A percentile compares a stretch with the other conserved stretches of the same genome.
Evolutionary conservation across 2,113 vertebrate genomes (phyloP).

Genomic region (Podarcis raffonei): DNA sequence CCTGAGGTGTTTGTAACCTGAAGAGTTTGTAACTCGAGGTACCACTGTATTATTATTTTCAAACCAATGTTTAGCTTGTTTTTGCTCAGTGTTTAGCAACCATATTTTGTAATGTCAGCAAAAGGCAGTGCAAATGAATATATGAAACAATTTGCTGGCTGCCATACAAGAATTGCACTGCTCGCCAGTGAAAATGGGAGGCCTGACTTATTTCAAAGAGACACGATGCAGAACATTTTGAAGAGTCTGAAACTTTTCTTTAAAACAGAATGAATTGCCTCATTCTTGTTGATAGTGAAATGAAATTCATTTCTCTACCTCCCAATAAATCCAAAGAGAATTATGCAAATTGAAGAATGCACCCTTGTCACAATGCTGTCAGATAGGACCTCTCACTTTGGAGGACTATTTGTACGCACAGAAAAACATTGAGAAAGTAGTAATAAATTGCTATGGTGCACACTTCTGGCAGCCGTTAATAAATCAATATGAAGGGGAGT

Average conservation of each 20-base stretch:
- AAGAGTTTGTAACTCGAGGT: no score
- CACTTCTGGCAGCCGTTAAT: constrained; percentile 82
- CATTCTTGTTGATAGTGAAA: constrained; percentile 60
- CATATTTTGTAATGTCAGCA: constrained; percentile 6
- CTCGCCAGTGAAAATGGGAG: constrained; percentile 41
- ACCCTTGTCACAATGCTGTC: constrained; percentile 70
- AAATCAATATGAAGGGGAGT: constrained; percentile 85
- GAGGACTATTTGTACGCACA: constrained; percentile 79
- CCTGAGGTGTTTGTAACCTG: no score
- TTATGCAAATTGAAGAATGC: constrained; percentile 79
- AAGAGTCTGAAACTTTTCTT: constrained; percentile 43
- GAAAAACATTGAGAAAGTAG: constrained; percentile 77
- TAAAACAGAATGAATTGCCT: constrained; percentile 53
- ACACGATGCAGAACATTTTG: constrained; percentile 12
- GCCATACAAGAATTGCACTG: constrained; percentile 26
- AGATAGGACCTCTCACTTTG: constrained; percentile 75
- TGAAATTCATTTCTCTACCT: constrained; percentile 64
- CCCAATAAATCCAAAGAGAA: constrained; percentile 68
- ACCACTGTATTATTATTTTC: background rate
- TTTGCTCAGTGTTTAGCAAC: background rate
- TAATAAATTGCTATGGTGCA: constrained; percentile 79
- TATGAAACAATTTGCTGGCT: constrained; percentile 51
- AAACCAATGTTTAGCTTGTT: background rate
- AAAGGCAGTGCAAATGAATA: constrained; percentile 44
- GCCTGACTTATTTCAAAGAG: constrained; percentile 46